Conservation (phyloP, 2,888 invertebrate genomes). For the Spisula subtruncata region DNA sequence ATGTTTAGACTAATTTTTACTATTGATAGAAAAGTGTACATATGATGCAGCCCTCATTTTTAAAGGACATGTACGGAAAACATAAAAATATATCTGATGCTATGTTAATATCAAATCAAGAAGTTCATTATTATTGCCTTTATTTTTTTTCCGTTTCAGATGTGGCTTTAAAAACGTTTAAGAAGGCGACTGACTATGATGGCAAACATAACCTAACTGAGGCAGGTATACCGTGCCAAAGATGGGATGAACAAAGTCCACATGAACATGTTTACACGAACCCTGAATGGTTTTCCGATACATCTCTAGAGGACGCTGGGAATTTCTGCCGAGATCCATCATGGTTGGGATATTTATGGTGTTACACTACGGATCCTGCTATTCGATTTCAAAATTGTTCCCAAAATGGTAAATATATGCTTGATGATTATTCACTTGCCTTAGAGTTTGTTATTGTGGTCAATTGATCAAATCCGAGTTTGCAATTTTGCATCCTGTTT, state of each 20-base stretch:
- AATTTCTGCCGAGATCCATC: neutral
- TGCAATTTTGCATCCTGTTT: too few relatives aligned
- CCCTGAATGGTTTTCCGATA: neutral
- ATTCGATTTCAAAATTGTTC: neutral
- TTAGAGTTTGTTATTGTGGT: too few relatives aligned
- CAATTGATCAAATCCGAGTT: too few relatives aligned
- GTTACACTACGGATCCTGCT: neutral
- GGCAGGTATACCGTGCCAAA: neutral
- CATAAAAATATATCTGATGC: too few relatives aligned
- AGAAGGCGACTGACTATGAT: neutral
- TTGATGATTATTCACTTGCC: too few relatives aligned
- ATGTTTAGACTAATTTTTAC: too few relatives aligned
- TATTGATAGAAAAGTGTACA: too few relatives aligned
- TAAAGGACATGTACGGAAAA: too few relatives aligned
- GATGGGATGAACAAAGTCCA: conserved; percentile 6
- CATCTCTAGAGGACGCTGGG: neutral
- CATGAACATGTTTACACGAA: neutral
- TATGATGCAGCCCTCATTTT: too few relatives aligned
- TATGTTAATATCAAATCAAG: neutral
- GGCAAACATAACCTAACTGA: neutral
- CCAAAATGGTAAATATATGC: too few relatives aligned
- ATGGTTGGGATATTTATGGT: neutral
- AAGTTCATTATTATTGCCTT: too few relatives aligned
- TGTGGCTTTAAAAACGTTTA: neutral
- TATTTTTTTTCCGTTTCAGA: too few relatives aligned